Evolutionary conservation across 2,888 invertebrate species (phyloP), one percentile per base, ranked within the genome.

Genomic region (Heliconius charithonia): DNA sequence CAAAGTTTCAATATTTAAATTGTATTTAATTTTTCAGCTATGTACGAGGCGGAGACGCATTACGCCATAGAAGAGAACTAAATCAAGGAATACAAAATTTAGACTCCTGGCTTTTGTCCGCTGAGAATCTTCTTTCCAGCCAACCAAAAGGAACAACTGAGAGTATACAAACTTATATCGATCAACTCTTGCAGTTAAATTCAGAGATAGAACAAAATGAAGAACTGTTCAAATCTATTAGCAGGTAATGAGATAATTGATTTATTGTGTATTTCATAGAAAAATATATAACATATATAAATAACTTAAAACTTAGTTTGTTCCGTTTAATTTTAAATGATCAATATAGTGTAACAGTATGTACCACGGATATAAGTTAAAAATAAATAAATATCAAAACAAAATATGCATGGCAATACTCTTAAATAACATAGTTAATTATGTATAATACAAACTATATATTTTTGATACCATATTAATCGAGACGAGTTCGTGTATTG

Each of bases 201-300:
- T 95, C 95, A 4, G 97, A 98, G 93, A 96, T 98, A 1, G 98
- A 98, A 86, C 96, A 97, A 67, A 97, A 98, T 82, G 99, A 99
- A 89, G 97, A 97, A 81, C 93, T 98, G 3, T 99, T 99, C 89
- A 98, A 99, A 91, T 96, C 96, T 79, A 97, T 98, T 67, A 99
- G 99, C 91, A 98, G 94, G 94, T 94, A 76, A 66, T 29, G 27
- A 63, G 4, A n/a, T n/a, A 59, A n/a, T n/a, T 59, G 22, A 59
- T 12, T 59, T 59, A 59, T 59, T 59, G n/a, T n/a, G 51, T 22
- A 51, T 59, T 59, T n/a, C n/a, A n/a, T 12, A n/a, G n/a, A 22
- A n/a, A 59, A 10, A n/a, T 37, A 37, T 10, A 37, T 37, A 10
- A 37, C 10, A 37, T 37, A 10, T 37, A 37, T 37, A 9, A 37